Percentiles rank a stretch among this genome's conserved stretches.
phyloP scores from a whole-genome alignment of 2,797 vertebrate species.

The Eupleurogrammus muticus region DNA sequence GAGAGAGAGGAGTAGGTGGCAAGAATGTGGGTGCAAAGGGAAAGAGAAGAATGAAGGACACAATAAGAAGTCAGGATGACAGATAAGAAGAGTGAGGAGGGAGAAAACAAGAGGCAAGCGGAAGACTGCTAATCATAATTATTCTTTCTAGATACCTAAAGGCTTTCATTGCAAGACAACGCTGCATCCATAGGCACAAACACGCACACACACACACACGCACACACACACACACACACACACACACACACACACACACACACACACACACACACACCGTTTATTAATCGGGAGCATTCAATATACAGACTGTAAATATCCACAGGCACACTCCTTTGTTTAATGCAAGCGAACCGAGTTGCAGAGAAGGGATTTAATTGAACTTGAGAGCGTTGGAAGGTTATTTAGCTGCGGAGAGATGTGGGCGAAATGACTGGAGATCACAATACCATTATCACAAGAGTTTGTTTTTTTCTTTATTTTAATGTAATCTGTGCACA shows the following conservation, averaged over 20 bases:
- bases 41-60: neutral
- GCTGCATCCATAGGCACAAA: slow-evolving; percentile 29
- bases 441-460: slow-evolving; percentile 74
- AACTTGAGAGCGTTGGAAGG: slow-evolving; percentile 80
- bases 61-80: neutral
- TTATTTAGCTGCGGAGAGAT: slow-evolving; percentile 74
- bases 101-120: slow-evolving; percentile 13
- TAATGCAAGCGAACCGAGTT: slow-evolving; percentile 60
- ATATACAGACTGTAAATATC: slow-evolving; percentile 74
- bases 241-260: slow-evolving; percentile 23
- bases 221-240: slow-evolving; percentile 27
- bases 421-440: slow-evolving; percentile 75
- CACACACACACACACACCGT: slow-evolving; percentile 42
- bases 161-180: slow-evolving; percentile 50
- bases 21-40: neutral
- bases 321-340: slow-evolving; percentile 73
- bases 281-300: slow-evolving; percentile 72
- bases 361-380: slow-evolving; percentile 80
- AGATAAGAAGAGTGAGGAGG: neutral
- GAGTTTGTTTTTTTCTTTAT: slow-evolving; percentile 38
- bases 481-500: slow-evolving; percentile 50
- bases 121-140: slow-evolving; percentile 54
- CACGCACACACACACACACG: slow-evolving; percentile 21
- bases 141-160: slow-evolving; percentile 59
- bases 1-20: neutral